Percentiles rank a stretch among this genome's conserved stretches.
Evolutionary conservation across 2,888 invertebrate genomes (phyloP).

Genomic region (Phania funesta): DNA sequence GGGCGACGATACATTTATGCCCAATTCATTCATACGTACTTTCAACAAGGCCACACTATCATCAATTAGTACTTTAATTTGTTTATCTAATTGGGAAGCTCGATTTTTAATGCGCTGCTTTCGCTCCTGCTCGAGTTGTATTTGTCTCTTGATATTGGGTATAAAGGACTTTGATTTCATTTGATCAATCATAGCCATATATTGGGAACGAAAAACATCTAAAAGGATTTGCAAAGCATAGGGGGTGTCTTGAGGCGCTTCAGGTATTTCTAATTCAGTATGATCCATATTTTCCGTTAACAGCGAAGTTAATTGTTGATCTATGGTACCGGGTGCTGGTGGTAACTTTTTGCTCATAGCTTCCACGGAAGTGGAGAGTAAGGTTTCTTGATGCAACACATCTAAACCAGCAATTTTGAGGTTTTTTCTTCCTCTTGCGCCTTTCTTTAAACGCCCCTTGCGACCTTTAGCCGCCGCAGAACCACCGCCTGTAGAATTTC

Average conservation of each 20-base stretch:
- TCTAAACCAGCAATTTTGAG: slow-evolving; percentile 92
- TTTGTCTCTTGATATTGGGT: slow-evolving; percentile 86
- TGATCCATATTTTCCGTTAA: slow-evolving; percentile 87
- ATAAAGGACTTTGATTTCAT: slow-evolving; percentile 91
- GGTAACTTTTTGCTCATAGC: slow-evolving; percentile 87
- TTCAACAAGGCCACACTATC: slow-evolving; percentile 94
- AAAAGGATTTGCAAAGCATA: slow-evolving; percentile 93
- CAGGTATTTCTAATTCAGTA: slow-evolving; percentile 91
- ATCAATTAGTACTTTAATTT: slow-evolving; percentile 94
- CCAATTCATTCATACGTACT: slow-evolving; percentile 94
- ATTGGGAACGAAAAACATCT: slow-evolving; percentile 92
- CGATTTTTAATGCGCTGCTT: slow-evolving; percentile 91
- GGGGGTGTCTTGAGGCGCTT: slow-evolving; percentile 88
- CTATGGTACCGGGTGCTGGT: slow-evolving; percentile 94
- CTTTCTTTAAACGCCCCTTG: slow-evolving; percentile 84
- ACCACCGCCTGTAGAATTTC: slow-evolving; percentile 61
- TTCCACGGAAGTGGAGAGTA: slow-evolving; percentile 91
- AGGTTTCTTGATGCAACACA: slow-evolving; percentile 92
- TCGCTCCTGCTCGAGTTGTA: slow-evolving; percentile 91
- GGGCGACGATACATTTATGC: slow-evolving; percentile 92
- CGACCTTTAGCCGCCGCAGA: slow-evolving; percentile 77
- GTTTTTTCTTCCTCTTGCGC: slow-evolving; percentile 85
- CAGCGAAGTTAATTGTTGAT: slow-evolving; percentile 91
- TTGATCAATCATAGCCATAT: slow-evolving; percentile 89
- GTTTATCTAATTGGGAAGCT: slow-evolving; percentile 94